Conservation (phyloP, 2,797 vertebrate genomes). For the Carcharodon carcharias region DNA sequence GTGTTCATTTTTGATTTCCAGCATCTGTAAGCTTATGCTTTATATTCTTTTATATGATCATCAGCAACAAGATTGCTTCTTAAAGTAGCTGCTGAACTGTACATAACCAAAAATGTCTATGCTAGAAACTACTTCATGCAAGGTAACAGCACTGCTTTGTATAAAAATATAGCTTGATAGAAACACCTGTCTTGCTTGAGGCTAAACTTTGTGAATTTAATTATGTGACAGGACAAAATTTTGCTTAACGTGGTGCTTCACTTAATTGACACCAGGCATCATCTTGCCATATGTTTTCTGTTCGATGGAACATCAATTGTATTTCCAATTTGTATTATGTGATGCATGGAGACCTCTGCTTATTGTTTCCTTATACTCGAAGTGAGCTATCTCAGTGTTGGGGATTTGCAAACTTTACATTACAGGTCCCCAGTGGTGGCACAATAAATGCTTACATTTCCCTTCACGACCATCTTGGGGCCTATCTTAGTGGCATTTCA, state of each 20-base stretch:
- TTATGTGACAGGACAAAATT: neutral
- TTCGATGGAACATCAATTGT: neutral
- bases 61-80: neutral
- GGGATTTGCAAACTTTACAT: neutral
- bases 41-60: neutral
- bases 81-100: neutral
- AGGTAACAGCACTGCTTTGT: neutral
- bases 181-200: neutral
- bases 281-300: neutral
- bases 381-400: too few species aligned
- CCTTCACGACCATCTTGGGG: neutral
- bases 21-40: neutral
- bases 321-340: neutral
- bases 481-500: neutral
- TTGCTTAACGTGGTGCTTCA: neutral
- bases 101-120: neutral
- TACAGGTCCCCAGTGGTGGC: neutral
- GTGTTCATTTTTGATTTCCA: neutral
- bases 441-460: neutral
- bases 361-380: too few species aligned
- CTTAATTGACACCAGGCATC: neutral
- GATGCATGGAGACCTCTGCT: neutral
- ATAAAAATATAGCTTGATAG: neutral
- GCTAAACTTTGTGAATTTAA: neutral
- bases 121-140: neutral